Evolutionary conservation across 1,140 invertebrate genomes (phyloP).

Genomic region (Homarus americanus): DNA sequence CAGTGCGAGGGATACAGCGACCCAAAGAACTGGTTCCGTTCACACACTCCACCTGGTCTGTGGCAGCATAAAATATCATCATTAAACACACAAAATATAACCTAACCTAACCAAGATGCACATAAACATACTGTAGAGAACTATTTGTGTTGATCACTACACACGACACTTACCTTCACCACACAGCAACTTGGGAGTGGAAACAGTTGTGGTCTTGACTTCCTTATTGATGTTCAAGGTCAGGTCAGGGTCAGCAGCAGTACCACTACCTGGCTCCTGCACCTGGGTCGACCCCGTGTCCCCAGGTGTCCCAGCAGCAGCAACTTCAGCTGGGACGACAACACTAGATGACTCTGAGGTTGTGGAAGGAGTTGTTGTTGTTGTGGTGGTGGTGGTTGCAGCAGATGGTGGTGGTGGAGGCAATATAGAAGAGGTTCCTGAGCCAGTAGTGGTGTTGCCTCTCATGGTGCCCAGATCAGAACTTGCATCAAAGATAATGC

Average conservation of each 20-base stretch:
- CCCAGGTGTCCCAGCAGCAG: background rate
- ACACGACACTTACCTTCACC: constrained; percentile 26
- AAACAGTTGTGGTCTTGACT: background rate
- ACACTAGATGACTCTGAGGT: background rate
- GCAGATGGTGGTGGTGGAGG: background rate
- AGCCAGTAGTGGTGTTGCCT: background rate
- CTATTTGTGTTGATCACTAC: background rate
- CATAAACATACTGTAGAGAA: no score
- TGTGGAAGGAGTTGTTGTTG: background rate
- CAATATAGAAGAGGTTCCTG: background rate
- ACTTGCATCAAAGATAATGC: constrained; percentile 16
- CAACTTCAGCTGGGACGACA: background rate
- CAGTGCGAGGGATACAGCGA: constrained; percentile 85
- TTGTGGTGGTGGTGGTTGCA: constrained; percentile 16
- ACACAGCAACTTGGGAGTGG: constrained; percentile 3
- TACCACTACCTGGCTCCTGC: background rate
- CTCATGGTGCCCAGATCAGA: constrained; percentile 28
- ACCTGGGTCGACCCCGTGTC: background rate
- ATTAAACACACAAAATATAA: background rate
- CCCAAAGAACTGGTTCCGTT: constrained; percentile 78
- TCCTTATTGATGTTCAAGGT: background rate
- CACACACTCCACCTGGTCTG: constrained; percentile 49
- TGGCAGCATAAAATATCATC: background rate
- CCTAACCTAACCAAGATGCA: background rate
- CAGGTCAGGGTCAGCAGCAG: background rate